These are phyloP conservation scores for Macrosoma leucophasiata DNA, from an alignment of 2,888 invertebrate genomes.

Conservation along the genomic window DNA sequence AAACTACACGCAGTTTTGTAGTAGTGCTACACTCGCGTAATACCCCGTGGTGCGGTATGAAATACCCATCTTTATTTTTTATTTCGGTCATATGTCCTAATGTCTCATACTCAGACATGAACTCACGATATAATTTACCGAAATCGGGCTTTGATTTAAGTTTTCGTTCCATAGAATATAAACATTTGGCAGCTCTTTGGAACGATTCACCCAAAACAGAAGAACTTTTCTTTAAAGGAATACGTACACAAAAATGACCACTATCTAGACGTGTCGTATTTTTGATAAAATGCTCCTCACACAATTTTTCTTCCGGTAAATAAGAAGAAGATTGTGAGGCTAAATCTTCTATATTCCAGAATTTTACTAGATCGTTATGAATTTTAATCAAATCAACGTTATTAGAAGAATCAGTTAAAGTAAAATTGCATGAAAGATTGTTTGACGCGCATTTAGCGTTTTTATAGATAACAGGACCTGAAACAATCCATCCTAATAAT, in stretches of 20 bases:
- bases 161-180: no score
- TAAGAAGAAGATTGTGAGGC: constrained; percentile 1
- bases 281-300: constrained; percentile 20
- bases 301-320: constrained; percentile 8
- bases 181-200: no score
- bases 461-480: constrained; percentile 16
- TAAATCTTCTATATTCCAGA: constrained; percentile 11
- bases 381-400: constrained; percentile 4
- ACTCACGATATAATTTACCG: no score
- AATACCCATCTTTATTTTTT: no score
- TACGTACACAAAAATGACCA: no score
- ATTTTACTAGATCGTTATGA: constrained; percentile 5
- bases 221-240: no score
- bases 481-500: constrained; percentile 24
- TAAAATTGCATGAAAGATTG: not conserved
- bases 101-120: not conserved
- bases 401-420: not conserved
- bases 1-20: constrained; percentile 9
- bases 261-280: no score
- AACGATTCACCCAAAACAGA: no score
- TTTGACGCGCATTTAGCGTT: not conserved
- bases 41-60: constrained; percentile 12
- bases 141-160: no score
- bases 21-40: constrained; percentile 6
- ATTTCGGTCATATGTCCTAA: not conserved